Evolutionary conservation across 2,888 invertebrate species (phyloP).

Genomic region (Oxytorus armatus): DNA sequence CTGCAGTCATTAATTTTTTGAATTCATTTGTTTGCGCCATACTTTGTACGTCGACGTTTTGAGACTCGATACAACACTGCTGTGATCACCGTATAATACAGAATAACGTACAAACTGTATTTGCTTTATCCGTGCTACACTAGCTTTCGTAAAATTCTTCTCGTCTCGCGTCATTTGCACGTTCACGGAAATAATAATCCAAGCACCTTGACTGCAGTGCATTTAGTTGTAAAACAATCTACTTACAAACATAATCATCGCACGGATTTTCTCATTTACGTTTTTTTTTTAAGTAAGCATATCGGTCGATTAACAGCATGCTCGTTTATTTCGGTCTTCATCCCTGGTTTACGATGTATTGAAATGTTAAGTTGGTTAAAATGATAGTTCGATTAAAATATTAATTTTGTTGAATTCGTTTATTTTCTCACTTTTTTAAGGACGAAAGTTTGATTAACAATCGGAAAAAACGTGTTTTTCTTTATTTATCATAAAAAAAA

Average conservation of each 20-base stretch:
- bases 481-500: too few species aligned
- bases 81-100: slow-evolving; percentile 26
- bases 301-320: neutral
- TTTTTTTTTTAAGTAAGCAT: neutral
- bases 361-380: neutral
- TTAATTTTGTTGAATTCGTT: neutral
- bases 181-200: slow-evolving; percentile 42
- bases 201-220: neutral
- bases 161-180: slow-evolving; percentile 41
- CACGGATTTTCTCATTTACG: neutral
- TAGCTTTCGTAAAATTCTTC: slow-evolving; percentile 40
- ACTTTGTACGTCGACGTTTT: slow-evolving; percentile 16
- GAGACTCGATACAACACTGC: neutral
- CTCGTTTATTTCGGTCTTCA: too few species aligned
- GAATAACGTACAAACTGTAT: slow-evolving; percentile 9
- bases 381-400: neutral
- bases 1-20: neutral
- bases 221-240: slow-evolving; percentile 4
- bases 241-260: neutral
- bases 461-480: too few species aligned
- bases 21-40: slow-evolving; percentile 11
- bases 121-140: slow-evolving; percentile 14
- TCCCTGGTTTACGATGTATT: too few species aligned
- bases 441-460: too few species aligned
- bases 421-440: too few species aligned